These are phyloP conservation scores for Phrynosoma platyrhinos DNA, from an alignment of 2,113 vertebrate genomes.

Conservation along the genomic window DNA sequence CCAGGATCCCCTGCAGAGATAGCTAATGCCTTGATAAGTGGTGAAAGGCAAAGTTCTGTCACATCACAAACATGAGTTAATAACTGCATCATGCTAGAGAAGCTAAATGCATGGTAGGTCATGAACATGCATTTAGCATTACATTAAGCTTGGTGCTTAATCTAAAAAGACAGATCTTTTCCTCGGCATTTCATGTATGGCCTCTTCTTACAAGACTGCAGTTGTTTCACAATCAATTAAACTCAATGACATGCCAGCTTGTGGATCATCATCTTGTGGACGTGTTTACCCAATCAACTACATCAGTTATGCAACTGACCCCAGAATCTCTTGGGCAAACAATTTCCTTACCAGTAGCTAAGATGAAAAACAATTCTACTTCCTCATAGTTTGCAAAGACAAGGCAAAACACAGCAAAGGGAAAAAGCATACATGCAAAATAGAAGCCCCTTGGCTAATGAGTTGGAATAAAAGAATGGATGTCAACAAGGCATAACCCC, in stretches of 20 bases:
- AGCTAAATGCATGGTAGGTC: not conserved
- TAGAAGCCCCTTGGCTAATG: not conserved
- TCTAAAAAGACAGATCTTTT: not conserved
- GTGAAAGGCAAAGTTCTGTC: not conserved
- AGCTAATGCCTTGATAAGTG: not conserved
- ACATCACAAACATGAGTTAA: not conserved
- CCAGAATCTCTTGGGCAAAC: not conserved
- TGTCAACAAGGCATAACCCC: not conserved
- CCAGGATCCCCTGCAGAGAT: not conserved
- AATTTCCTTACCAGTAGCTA: not conserved
- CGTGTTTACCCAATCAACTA: not conserved
- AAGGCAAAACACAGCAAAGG: not conserved
- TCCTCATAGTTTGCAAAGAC: constrained; percentile 12
- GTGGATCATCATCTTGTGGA: not conserved
- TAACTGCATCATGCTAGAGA: not conserved
- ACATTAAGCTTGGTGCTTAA: not conserved
- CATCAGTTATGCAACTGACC: not conserved
- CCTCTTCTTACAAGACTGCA: not conserved
- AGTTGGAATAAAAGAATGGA: not conserved
- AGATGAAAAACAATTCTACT: not conserved
- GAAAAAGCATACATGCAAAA: not conserved
- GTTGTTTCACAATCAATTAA: not conserved
- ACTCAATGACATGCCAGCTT: too few species aligned
- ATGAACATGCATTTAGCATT: not conserved
- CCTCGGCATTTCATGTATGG: not conserved